Base-by-base conservation (phyloP, 2,113 vertebrate genomes). In the Dolichallabes microphthalmus region DNA sequence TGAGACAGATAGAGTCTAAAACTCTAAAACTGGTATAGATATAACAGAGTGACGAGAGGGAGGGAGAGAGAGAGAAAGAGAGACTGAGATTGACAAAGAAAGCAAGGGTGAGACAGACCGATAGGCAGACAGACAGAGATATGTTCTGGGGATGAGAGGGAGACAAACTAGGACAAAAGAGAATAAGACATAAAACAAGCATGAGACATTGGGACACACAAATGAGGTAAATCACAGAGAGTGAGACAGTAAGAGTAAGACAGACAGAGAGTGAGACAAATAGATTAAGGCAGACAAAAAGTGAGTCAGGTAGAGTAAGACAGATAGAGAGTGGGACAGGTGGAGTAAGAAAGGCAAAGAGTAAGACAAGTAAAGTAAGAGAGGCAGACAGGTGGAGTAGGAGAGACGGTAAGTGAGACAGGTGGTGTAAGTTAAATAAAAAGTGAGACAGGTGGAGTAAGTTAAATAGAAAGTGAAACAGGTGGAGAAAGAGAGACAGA, bases 1-100 rank as follows among this genome's bases (percentile, higher is more conserved):
- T 19, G 53, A 35, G 52, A 69, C 66, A 91, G 89, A 90, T 90
- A 87, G 88, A 90, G 86, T 2, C 39, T 3, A 5, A 39, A 5
- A 27, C 0, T 5, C 12, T 27, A 25, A 69, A 35, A 71, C 35
- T n/a, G n/a, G n/a, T n/a, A 66, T 6, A 6, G 4, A 3, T 39
- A 39, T n/a, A n/a, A n/a, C n/a, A n/a, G n/a, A n/a, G n/a, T n/a
- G n/a, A n/a, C n/a, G n/a, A n/a, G 7, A 69, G 27, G 35, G 27
- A 35, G 66, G 5, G 39, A 35, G 12, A 17, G 17, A 53, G 14
- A 22, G 13, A 25, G 1, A 63, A 7, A n/a, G 22, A 64, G 61
- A 64, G n/a, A n/a, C 27, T 30, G 27, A 66, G 4, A 66, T 11
- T 13, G 1, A 60, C 14, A 75, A 4, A 75, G 71, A 75, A 3